Base-by-base conservation (phyloP, 2,888 invertebrate genomes). In the Cheilosia soror region DNA sequence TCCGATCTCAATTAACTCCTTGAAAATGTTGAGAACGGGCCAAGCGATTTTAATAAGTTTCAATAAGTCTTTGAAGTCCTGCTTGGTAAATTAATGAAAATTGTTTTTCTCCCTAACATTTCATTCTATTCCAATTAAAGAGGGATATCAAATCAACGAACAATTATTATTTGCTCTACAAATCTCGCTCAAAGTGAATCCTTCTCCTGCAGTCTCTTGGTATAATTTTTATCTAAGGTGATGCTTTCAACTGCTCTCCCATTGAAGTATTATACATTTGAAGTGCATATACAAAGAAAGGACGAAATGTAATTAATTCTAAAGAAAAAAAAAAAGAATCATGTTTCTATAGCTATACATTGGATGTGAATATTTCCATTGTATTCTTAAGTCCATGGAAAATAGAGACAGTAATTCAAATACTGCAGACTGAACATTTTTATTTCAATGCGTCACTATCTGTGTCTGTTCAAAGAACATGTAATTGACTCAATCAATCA, bases 251-350 rank as follows among this genome's bases (percentile, higher is more conserved):
- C 20, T 20, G 20, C 20, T 20, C 20, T 20, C 20, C 20, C 51
- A 66, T 66, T 66, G 79, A 44, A 79, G 65, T 79, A 60, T 72
- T n/a, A n/a, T n/a, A n/a, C n/a, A 44, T 65, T 82, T 53, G 65
- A 69, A 60, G 58, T 65, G 37, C 73, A 53, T 27, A 20, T 27
- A 20, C 44, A 33, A 33, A 40, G 25, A 15, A 4, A 49, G 42
- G 42, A 75, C 47, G 29, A 65, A 76, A 71, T 71, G 47, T 82
- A 82, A 82, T 82, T 82, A 82, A 44, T 82, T 71, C 53, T 58
- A 82, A 58, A 66, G 47, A 57, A 40, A 58, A 65, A 40, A 58
- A 65, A 49, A 49, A n/a, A 31, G 2, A n/a, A 15, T 62, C 63
- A 27, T 58, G 58, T 73, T 73, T 53, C 53, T 53, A 0, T 20